Evolutionary conservation across 2,797 vertebrate species (phyloP).

Genomic region (Chaetodon trifasciatus): DNA sequence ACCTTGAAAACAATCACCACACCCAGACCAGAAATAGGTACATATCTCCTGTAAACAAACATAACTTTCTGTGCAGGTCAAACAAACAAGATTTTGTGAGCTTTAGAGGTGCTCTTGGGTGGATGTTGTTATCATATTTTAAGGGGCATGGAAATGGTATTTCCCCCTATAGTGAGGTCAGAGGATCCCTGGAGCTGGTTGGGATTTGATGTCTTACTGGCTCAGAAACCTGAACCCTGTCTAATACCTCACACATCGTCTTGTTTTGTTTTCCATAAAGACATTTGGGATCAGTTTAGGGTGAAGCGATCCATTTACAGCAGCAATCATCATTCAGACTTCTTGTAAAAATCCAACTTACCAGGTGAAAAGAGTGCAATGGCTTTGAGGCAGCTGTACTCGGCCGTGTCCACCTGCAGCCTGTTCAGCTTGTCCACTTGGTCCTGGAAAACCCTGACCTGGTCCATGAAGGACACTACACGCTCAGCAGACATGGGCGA

Average conservation of each 20-base stretch:
- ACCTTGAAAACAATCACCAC: neutral
- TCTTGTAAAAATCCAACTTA: conserved; percentile 57
- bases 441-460: conserved; percentile 96
- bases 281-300: conserved; percentile 26
- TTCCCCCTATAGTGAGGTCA: conserved; percentile 12
- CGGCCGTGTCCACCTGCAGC: conserved; percentile 94
- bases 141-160: neutral
- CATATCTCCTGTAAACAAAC: neutral
- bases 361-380: conserved; percentile 96
- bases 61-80: neutral
- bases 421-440: conserved; percentile 97
- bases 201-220: conserved; percentile 1
- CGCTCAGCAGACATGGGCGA: conserved; percentile 96
- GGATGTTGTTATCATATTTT: neutral
- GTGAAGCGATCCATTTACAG: conserved; percentile 14
- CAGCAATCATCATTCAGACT: neutral
- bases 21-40: neutral
- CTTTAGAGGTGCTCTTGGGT: neutral
- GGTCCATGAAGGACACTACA: conserved; percentile 98
- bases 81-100: neutral
- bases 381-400: conserved; percentile 98
- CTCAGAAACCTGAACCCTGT: neutral
- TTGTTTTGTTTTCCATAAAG: conserved; percentile 23
- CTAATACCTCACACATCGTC: neutral
- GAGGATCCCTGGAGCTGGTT: conserved; percentile 2